A percentile compares a stretch with the other conserved stretches of the same genome.
Evolutionary conservation across 37 sponge, comb jelly and placozoan genomes (phyloP).

Genomic region (Axinella damicornis): DNA sequence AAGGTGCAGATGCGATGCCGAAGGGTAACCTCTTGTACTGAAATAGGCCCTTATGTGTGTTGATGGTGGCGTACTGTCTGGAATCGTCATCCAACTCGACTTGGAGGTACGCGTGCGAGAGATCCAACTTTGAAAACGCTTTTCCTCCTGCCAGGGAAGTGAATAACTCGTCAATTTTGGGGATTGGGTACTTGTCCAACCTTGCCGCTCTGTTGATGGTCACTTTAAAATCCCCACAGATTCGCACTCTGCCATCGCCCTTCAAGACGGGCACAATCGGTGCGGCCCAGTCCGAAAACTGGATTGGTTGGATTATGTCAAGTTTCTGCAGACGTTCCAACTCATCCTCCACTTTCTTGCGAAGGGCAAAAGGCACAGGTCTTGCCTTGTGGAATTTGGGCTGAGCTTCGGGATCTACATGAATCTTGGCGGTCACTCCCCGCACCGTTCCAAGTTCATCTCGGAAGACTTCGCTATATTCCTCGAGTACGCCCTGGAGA

Average conservation of each 20-base stretch:
- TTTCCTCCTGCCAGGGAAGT: slow-evolving; percentile 17
- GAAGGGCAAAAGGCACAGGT: neutral
- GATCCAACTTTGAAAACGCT: neutral
- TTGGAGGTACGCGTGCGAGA: neutral
- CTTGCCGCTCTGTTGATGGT: slow-evolving; percentile 25
- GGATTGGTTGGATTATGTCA: slow-evolving; percentile 5
- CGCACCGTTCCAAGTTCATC: neutral
- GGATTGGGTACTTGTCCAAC: slow-evolving; percentile 19
- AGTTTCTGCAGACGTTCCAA: neutral
- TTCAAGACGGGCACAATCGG: slow-evolving; percentile 40
- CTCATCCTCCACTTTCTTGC: neutral
- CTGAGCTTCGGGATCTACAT: slow-evolving; percentile 9
- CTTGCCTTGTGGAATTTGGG: slow-evolving; percentile 19
- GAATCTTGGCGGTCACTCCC: slow-evolving; percentile 1
- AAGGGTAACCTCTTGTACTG: no score
- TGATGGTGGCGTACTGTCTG: no score
- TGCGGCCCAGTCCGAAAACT: slow-evolving; percentile 39
- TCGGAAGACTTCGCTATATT: no score
- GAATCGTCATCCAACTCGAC: neutral
- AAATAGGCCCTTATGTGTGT: no score
- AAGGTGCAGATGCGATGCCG: no score
- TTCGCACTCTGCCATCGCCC: slow-evolving; percentile 17
- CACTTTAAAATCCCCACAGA: slow-evolving; percentile 30
- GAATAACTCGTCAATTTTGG: slow-evolving; percentile 17
- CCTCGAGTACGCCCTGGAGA: no score